phyloP scores from a whole-genome alignment of 1,140 invertebrate genomes.

The Drosophila watanabei region DNA sequence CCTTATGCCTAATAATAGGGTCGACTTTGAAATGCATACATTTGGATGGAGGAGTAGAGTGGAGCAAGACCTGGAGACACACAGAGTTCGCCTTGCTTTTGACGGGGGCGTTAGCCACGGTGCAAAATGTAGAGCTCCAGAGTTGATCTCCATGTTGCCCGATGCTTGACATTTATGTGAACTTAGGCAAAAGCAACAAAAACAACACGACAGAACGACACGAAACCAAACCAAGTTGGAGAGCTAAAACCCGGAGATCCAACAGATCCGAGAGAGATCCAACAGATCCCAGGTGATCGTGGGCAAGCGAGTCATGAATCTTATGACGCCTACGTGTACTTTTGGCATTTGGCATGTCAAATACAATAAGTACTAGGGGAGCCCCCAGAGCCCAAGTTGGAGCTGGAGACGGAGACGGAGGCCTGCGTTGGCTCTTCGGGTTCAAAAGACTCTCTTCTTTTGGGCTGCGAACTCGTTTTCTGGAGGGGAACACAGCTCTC shows the following conservation, averaged over 20 bases:
- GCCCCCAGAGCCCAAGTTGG: slow-evolving; percentile 26
- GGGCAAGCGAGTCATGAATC: slow-evolving; percentile 77
- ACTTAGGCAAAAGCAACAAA: slow-evolving; percentile 49
- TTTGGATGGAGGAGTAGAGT: slow-evolving; percentile 3
- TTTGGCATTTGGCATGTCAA: slow-evolving; percentile 85
- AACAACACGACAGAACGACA: slow-evolving; percentile 51
- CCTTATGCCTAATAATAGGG: slow-evolving; percentile 79
- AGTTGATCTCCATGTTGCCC: slow-evolving; percentile 69
- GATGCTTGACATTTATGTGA: slow-evolving; percentile 82
- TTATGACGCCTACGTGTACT: slow-evolving; percentile 82
- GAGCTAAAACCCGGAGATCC: slow-evolving; percentile 12
- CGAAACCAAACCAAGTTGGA: slow-evolving; percentile 45
- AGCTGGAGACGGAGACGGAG: slow-evolving; percentile 18
- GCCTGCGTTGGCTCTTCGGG: slow-evolving; percentile 15
- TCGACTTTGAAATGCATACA: slow-evolving; percentile 82
- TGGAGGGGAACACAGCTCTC: background rate
- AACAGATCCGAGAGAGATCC: slow-evolving; percentile 17
- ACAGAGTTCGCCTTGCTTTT: slow-evolving; percentile 23
- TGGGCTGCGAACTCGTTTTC: slow-evolving; percentile 28
- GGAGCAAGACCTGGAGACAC: slow-evolving; percentile 2
- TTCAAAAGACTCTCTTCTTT: slow-evolving; percentile 39
- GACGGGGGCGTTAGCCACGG: slow-evolving; percentile 69
- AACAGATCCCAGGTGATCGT: slow-evolving; percentile 38
- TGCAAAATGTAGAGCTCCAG: slow-evolving; percentile 73
- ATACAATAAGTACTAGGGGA: slow-evolving; percentile 77